Percentiles rank a stretch among this genome's conserved stretches.
Evolutionary conservation across 2,113 vertebrate species (phyloP).

Genomic region (Poeciliopsis retropinna): DNA sequence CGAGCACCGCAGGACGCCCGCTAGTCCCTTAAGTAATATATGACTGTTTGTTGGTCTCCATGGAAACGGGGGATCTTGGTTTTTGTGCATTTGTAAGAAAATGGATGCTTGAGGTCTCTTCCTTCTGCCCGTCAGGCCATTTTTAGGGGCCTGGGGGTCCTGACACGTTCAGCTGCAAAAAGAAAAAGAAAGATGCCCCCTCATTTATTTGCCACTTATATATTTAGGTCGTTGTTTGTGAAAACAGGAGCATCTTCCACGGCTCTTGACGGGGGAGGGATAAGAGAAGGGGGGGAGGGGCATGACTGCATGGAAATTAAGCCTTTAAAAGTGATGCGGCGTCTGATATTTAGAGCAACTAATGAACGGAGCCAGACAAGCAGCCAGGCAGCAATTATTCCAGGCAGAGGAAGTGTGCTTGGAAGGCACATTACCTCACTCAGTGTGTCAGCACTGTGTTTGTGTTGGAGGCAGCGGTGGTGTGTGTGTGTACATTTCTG

Average conservation of each 20-base stretch:
- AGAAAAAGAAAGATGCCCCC: constrained; percentile 45
- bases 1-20: constrained; percentile 42
- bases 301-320: constrained; percentile 67
- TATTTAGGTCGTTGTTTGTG: constrained; percentile 70
- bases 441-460: constrained; percentile 44
- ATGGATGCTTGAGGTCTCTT: constrained; percentile 39
- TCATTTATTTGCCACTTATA: constrained; percentile 66
- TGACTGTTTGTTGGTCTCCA: constrained; percentile 68
- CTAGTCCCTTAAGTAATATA: constrained; percentile 59
- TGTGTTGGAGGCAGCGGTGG: constrained; percentile 35
- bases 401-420: constrained; percentile 67
- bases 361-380: constrained; percentile 66
- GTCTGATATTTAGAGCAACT: constrained; percentile 70
- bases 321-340: constrained; percentile 67
- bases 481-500: constrained; percentile 8
- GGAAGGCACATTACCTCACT: constrained; percentile 56
- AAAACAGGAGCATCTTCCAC: constrained; percentile 58
- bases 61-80: constrained; percentile 61
- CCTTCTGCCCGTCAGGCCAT: constrained; percentile 14
- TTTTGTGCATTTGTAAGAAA: constrained; percentile 54
- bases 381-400: constrained; percentile 69
- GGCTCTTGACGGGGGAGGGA: constrained; percentile 45
- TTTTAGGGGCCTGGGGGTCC: background rate
- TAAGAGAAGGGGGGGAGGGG: constrained; percentile 37
- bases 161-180: constrained; percentile 29